Evolutionary conservation across 2,113 vertebrate genomes (phyloP).

Genomic region (Tragelaphus scriptus): DNA sequence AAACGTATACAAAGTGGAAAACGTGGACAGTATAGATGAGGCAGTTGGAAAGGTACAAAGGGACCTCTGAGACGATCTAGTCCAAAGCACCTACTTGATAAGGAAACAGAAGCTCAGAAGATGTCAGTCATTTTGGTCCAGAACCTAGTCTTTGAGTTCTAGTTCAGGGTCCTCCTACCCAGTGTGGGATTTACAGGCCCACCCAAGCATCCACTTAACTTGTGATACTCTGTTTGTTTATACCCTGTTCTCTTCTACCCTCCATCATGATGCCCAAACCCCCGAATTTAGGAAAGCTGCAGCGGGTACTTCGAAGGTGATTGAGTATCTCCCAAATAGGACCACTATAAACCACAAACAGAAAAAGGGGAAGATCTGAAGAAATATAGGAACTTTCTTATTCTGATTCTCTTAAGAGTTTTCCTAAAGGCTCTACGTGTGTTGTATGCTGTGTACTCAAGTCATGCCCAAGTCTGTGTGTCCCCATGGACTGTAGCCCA

Average conservation of each 20-base stretch:
- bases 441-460: not conserved
- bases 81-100: not conserved
- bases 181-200: too few relatives aligned
- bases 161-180: too few relatives aligned
- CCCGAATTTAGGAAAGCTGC: not conserved
- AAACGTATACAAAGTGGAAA: not conserved
- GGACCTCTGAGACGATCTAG: not conserved
- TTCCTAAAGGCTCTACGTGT: not conserved
- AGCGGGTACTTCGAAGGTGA: not conserved
- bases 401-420: not conserved
- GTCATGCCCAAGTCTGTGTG: not conserved
- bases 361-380: not conserved
- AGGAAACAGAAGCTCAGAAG: not conserved
- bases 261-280: not conserved
- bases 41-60: not conserved
- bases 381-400: not conserved
- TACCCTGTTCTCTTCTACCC: conserved; percentile 80
- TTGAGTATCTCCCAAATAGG: not conserved
- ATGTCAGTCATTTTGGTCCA: not conserved
- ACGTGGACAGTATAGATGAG: not conserved
- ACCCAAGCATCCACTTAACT: conserved; percentile 77
- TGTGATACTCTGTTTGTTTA: not conserved
- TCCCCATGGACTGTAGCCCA: not conserved
- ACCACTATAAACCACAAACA: not conserved
- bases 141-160: not conserved